Evolutionary conservation across 2,888 invertebrate species (phyloP).

Genomic region (Erynnis tages): DNA sequence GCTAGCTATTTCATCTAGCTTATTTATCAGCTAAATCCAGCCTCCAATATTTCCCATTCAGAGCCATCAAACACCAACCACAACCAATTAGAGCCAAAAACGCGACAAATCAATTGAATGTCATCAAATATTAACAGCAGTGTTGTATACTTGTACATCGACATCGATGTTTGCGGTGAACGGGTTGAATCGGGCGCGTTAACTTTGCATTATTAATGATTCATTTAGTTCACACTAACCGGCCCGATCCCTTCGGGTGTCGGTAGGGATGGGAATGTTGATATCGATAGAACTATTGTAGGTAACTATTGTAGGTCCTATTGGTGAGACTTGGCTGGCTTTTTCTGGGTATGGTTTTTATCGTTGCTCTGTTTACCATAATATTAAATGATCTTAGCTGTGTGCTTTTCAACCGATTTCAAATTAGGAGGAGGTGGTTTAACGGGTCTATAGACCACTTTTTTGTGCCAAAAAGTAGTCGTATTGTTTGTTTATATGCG

Average conservation of each 20-base stretch:
- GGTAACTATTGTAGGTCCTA: too few relatives aligned
- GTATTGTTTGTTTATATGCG: too few relatives aligned
- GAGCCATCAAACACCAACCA: constrained; percentile 31
- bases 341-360: too few relatives aligned
- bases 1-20: too few relatives aligned
- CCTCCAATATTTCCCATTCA: constrained; percentile 33
- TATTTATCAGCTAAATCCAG: too few relatives aligned
- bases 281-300: not conserved
- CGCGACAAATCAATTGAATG: constrained; percentile 33
- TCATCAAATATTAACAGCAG: constrained; percentile 44
- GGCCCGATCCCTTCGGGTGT: constrained; percentile 71
- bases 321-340: too few relatives aligned
- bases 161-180: constrained; percentile 60
- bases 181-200: constrained; percentile 56
- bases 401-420: too few relatives aligned
- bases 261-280: constrained; percentile 44
- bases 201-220: constrained; percentile 80
- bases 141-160: constrained; percentile 50
- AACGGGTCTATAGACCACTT: too few relatives aligned
- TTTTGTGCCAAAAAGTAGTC: too few relatives aligned
- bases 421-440: too few relatives aligned
- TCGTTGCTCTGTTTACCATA: too few relatives aligned
- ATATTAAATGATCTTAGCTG: too few relatives aligned
- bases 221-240: constrained; percentile 82
- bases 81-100: constrained; percentile 29